Conservation (phyloP, 1,140 invertebrate genomes). For the Sarcophaga bullata region DNA sequence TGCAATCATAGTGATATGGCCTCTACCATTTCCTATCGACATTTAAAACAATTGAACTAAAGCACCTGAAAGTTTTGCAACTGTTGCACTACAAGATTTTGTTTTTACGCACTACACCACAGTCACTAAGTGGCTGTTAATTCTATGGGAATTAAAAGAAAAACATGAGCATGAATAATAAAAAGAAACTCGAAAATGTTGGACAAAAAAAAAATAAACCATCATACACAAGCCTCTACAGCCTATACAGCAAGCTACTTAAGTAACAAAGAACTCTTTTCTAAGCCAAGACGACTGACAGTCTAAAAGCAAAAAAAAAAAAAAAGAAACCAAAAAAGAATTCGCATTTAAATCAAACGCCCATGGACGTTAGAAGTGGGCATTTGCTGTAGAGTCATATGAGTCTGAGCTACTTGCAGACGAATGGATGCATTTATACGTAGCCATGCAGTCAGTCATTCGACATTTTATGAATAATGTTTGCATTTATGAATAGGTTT, state of each 20-base stretch:
- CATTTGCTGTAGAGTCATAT: background rate
- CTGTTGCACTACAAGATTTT: background rate
- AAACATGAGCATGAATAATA: too few relatives aligned
- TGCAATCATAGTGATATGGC: too few relatives aligned
- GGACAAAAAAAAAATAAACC: too few relatives aligned
- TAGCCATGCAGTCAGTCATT: background rate
- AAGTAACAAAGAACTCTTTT: background rate
- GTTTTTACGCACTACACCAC: background rate
- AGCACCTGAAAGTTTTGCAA: conserved; percentile 4
- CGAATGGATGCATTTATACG: background rate
- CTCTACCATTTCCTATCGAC: background rate
- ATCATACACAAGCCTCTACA: too few relatives aligned
- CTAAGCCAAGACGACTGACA: background rate
- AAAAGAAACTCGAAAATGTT: too few relatives aligned
- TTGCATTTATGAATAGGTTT: background rate
- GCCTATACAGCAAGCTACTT: background rate
- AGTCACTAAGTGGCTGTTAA: background rate
- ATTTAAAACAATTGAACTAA: background rate
- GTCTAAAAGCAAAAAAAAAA: background rate
- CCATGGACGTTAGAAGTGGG: background rate
- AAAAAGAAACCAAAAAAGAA: conserved; percentile 7
- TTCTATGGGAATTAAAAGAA: background rate
- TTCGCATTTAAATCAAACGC: conserved; percentile 27
- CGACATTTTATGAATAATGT: conserved; percentile 19
- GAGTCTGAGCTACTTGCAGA: too few relatives aligned